Percentiles rank a stretch among this genome's conserved stretches.
Conservation (phyloP, 2,113 vertebrate species). For the Ibidorhyncha struthersii region DNA sequence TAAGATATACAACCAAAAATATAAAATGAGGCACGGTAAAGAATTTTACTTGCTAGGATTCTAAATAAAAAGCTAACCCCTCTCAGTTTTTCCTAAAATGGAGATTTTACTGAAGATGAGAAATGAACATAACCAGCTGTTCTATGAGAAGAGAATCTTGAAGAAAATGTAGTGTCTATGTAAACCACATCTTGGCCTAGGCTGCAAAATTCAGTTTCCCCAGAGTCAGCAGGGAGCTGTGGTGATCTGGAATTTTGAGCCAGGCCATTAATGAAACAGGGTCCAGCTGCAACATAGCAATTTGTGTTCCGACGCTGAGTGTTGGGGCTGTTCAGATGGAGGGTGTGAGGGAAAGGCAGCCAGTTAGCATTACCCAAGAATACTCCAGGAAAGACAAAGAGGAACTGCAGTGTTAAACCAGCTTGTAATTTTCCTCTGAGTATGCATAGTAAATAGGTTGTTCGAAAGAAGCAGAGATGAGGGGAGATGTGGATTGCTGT, state of each 20-base stretch:
- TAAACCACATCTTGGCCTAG: constrained; percentile 62
- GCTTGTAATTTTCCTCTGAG: constrained; percentile 36
- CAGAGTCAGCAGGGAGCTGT: constrained; percentile 60
- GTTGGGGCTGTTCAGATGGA: background rate
- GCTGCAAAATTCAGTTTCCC: constrained; percentile 29
- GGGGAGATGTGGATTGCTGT: background rate
- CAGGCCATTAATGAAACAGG: constrained; percentile 45
- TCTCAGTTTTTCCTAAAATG: constrained; percentile 42
- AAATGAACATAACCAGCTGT: constrained; percentile 40
- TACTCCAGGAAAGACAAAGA: constrained; percentile 28
- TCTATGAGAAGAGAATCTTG: constrained; percentile 17
- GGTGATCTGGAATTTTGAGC: constrained; percentile 61
- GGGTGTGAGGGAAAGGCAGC: background rate
- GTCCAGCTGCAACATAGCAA: constrained; percentile 51
- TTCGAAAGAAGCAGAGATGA: background rate
- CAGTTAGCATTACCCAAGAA: background rate
- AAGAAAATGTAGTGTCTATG: constrained; percentile 27
- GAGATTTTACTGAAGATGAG: constrained; percentile 29
- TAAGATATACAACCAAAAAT: background rate
- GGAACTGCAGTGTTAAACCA: background rate
- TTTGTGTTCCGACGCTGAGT: constrained; percentile 19
- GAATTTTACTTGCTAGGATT: background rate
- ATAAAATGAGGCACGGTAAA: background rate
- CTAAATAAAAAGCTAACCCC: background rate
- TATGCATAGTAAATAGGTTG: constrained; percentile 8